Conservation (phyloP, 2,113 vertebrate species). For the Elephantulus edwardii region DNA sequence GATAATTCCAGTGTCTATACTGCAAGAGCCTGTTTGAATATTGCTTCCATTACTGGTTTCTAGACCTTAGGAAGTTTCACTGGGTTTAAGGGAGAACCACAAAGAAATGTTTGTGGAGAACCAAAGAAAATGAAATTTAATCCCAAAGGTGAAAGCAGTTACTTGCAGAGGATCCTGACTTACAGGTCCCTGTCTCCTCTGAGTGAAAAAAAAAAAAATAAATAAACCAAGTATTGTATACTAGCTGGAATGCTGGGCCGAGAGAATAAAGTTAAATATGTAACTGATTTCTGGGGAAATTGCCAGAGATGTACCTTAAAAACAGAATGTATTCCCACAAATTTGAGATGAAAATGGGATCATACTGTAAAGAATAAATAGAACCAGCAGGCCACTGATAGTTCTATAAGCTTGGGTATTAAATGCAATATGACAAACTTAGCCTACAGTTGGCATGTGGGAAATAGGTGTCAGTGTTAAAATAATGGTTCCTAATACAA, state of each 20-base stretch:
- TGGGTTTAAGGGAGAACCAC: neutral
- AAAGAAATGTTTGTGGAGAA: neutral
- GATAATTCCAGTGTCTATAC: neutral
- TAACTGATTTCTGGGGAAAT: neutral
- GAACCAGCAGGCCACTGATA: neutral
- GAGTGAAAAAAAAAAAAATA: too few species aligned
- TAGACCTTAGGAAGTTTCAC: neutral
- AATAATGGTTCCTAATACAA: neutral
- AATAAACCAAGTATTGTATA: neutral
- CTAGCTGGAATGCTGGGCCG: neutral
- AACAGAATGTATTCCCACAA: slow-evolving; percentile 3
- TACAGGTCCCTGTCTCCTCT: neutral
- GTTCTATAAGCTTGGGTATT: neutral
- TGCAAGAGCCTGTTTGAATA: neutral
- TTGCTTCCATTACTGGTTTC: neutral
- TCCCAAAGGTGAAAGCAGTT: slow-evolving; percentile 7
- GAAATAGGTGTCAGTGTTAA: neutral
- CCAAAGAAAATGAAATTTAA: slow-evolving; percentile 20
- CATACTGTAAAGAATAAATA: slow-evolving; percentile 19
- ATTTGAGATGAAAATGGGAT: neutral
- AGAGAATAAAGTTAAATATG: slow-evolving; percentile 17
- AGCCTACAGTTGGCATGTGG: neutral
- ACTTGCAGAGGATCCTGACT: neutral
- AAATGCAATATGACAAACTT: slow-evolving; percentile 8
- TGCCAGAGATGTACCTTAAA: neutral